Percentiles rank a stretch among this genome's conserved stretches.
These are phyloP conservation scores for Rhagophthalmus giganteus DNA, from an alignment of 2,888 invertebrate genomes.

Conservation along the genomic window DNA sequence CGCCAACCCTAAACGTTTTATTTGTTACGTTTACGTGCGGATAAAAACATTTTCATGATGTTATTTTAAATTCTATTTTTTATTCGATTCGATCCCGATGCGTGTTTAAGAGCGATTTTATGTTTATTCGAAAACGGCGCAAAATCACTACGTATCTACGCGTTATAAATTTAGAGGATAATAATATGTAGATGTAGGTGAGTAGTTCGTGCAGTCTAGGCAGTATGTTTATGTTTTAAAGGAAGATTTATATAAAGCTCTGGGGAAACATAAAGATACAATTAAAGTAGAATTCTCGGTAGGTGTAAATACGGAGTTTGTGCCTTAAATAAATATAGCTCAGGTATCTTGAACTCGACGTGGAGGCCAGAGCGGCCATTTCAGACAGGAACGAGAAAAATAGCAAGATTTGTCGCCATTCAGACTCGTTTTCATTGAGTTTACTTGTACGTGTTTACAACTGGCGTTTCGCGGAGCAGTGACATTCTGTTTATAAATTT, in stretches of 20 bases:
- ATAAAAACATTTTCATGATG: no score
- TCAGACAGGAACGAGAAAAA: slow-evolving; percentile 34
- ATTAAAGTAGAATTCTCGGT: slow-evolving; percentile 24
- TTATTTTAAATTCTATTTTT: no score
- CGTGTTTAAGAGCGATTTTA: no score
- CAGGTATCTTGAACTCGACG: slow-evolving; percentile 47
- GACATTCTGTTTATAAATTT: slow-evolving; percentile 44
- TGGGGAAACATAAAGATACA: slow-evolving; percentile 18
- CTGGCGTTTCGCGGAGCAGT: slow-evolving; percentile 33
- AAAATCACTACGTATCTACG: no score
- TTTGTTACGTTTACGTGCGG: no score
- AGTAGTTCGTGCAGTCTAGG: background rate
- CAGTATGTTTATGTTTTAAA: background rate
- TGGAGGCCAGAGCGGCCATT: slow-evolving; percentile 29
- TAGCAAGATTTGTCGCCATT: slow-evolving; percentile 40
- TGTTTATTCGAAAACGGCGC: no score
- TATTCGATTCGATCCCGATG: no score
- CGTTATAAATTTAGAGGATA: no score
- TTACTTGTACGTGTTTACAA: slow-evolving; percentile 31
- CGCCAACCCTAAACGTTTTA: no score
- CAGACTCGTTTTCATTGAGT: slow-evolving; percentile 33
- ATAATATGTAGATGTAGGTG: background rate
- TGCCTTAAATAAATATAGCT: slow-evolving; percentile 47
- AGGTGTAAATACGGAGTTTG: slow-evolving; percentile 31
- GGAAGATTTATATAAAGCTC: background rate